Evolutionary conservation across 1,140 invertebrate species (phyloP).

Genomic region (Hypsibius dujardini): DNA sequence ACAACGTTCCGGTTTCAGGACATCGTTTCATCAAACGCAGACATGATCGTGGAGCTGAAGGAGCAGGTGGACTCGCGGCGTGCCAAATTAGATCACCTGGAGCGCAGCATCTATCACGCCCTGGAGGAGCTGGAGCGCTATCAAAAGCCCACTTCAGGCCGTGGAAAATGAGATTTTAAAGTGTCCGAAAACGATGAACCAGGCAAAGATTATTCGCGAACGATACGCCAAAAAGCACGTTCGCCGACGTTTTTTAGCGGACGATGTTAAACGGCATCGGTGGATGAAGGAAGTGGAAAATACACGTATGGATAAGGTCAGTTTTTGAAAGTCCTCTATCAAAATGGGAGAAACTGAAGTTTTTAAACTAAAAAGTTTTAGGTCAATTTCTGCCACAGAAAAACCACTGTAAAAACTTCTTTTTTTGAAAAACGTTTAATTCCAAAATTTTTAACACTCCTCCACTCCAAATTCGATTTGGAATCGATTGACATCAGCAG

Average conservation of each 20-base stretch:
- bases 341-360: no score
- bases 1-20: not conserved
- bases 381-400: no score
- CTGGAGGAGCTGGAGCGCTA: not conserved
- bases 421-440: no score
- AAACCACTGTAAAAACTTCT: no score
- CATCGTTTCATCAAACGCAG: not conserved
- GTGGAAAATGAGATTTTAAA: not conserved
- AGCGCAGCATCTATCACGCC: not conserved
- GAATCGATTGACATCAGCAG: no score
- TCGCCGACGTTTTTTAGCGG: not conserved
- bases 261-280: not conserved
- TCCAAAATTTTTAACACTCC: no score
- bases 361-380: no score
- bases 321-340: no score
- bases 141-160: not conserved
- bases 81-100: not conserved
- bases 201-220: not conserved
- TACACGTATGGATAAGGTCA: not conserved
- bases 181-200: not conserved
- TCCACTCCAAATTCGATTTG: no score
- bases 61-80: not conserved
- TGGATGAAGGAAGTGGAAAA: conserved; percentile 4
- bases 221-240: not conserved
- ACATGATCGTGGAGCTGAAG: not conserved